Base-by-base conservation (phyloP, 2,888 invertebrate genomes). In the Drosophila nigritarsus region DNA sequence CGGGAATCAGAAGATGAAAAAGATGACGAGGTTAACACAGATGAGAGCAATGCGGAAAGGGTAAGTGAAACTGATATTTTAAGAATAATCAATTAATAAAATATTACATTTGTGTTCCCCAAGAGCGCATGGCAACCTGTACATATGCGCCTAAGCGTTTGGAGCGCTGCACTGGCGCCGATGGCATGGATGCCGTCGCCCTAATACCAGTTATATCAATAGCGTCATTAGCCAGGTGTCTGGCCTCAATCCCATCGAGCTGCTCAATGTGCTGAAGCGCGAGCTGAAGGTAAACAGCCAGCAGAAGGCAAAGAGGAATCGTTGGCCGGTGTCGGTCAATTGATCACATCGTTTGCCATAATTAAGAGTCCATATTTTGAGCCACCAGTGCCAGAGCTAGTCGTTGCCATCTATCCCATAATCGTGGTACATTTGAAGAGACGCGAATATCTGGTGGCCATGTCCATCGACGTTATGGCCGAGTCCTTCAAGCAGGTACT, bases 121-220 rank as follows among this genome's bases (percentile, higher is more conserved):
- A 5, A 8, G 61, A 89, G 87, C 81, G 58, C 4, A 51, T 40
- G 1, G 87, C 81, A 6, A 84, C 89, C 7, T 69, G 68, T 15
- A 60, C 64, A 1, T 87, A 85, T 53, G 64, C 72, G 0, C 24
- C 83, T 0, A 89, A 76, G 29, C 84, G 89, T 8, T 42, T 85
- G 20, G 51, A 89, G 0, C 87, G 84, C 36, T 74, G 75, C 62
- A 84, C 89, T 13, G 84, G 85, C 11, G 78, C 87, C 20, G 78
- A 89, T 59, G 70, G 83, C 51, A 54, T 48, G n/a, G 8, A 67
- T 0, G 45, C 73, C 0, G 84, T 83, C 9, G 67, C 61, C 1
- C 8, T 53, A 0, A 65, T 34, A 68, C 78, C 15, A 45, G 72
- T 34, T 73, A 65, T 32, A 56, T 84, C 0, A 42, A 55, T 9